Evolutionary conservation across 2,888 invertebrate genomes (phyloP).

Genomic region (Eulithis testata): DNA sequence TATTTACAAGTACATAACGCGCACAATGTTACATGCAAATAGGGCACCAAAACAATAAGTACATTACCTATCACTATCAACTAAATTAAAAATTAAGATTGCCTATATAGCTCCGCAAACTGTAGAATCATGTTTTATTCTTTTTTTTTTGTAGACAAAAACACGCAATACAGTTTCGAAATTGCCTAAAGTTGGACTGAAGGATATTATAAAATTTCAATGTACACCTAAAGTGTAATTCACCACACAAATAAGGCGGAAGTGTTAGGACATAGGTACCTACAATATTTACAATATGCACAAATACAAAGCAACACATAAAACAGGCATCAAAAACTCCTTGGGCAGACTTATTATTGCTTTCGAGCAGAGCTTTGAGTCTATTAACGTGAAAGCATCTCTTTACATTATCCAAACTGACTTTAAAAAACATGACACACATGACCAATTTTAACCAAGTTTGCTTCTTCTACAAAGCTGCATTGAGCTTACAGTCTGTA

Average conservation of each 20-base stretch:
- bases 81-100: constrained; percentile 50
- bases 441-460: constrained; percentile 3
- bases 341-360: constrained; percentile 67
- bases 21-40: constrained; percentile 74
- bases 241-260: constrained; percentile 79
- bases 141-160: not conserved
- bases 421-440: constrained; percentile 9
- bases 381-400: constrained; percentile 52
- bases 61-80: constrained; percentile 53
- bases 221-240: constrained; percentile 43
- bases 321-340: constrained; percentile 59
- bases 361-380: constrained; percentile 51
- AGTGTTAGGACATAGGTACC: constrained; percentile 61
- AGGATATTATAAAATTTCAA: constrained; percentile 37
- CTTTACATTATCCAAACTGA: constrained; percentile 11
- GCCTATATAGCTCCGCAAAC: constrained; percentile 39
- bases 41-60: constrained; percentile 80
- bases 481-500: not conserved
- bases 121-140: constrained; percentile 22
- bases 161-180: constrained; percentile 40
- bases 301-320: constrained; percentile 72
- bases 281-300: constrained; percentile 80
- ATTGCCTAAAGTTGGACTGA: constrained; percentile 41
- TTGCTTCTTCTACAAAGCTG: not conserved
- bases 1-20: constrained; percentile 78